Evolutionary conservation across 2,113 vertebrate species (phyloP).

Genomic region (Paralichthys olivaceus): DNA sequence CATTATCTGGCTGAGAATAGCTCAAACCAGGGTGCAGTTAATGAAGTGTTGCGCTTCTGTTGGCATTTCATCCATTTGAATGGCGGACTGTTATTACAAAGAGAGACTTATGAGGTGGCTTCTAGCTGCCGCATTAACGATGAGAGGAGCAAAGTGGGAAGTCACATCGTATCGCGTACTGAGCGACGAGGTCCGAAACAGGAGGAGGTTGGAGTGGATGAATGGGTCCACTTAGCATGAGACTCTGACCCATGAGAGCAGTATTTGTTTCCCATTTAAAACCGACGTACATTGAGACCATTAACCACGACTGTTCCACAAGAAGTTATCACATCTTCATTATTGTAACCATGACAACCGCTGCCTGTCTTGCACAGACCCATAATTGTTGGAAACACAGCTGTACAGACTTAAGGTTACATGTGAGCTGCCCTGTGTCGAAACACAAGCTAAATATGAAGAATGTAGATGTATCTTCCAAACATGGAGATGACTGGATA

Average conservation of each 20-base stretch:
- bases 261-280: not conserved
- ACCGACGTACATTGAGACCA: too few species aligned
- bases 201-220: not conserved
- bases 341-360: not conserved
- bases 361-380: not conserved
- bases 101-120: not conserved
- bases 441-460: constrained; percentile 22
- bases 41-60: constrained; percentile 28
- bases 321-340: not conserved
- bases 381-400: not conserved
- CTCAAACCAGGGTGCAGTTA: constrained; percentile 36
- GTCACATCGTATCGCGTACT: not conserved
- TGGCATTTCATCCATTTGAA: constrained; percentile 38
- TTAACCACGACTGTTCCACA: not conserved
- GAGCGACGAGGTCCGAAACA: not conserved
- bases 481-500: constrained; percentile 38
- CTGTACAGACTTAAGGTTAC: constrained; percentile 14
- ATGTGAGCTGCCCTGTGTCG: not conserved
- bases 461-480: constrained; percentile 19
- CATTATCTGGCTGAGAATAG: constrained; percentile 45
- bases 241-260: not conserved
- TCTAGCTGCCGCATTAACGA: not conserved
- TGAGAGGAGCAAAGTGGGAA: not conserved
- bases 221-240: not conserved
- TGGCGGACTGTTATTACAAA: not conserved